phyloP scores from a whole-genome alignment of 1,140 invertebrate species.

The Scaptomyza graminum region DNA sequence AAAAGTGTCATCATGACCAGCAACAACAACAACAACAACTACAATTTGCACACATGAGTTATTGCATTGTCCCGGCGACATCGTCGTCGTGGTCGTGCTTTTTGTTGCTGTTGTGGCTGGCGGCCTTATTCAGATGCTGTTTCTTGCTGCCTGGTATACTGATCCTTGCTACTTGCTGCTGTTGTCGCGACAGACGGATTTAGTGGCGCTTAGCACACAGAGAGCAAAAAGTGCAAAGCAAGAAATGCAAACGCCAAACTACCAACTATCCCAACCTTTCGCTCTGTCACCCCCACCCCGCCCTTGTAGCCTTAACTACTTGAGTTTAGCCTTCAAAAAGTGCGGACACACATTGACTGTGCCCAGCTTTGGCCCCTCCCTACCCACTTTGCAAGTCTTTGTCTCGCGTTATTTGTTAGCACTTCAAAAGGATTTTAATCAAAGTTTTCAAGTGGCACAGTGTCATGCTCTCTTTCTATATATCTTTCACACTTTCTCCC shows the following conservation, averaged over 20 bases:
- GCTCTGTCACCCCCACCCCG: not conserved
- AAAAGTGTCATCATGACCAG: constrained; percentile 72
- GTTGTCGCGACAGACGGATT: constrained; percentile 69
- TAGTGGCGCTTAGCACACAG: constrained; percentile 65
- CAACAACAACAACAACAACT: constrained; percentile 38
- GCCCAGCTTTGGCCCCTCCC: constrained; percentile 10
- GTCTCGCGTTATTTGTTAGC: constrained; percentile 76
- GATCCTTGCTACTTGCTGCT: constrained; percentile 41
- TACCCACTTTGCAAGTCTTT: constrained; percentile 47
- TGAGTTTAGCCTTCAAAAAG: constrained; percentile 66
- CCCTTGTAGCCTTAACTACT: constrained; percentile 12
- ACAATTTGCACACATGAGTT: constrained; percentile 65
- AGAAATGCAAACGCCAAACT: constrained; percentile 16
- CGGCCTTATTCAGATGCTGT: constrained; percentile 18
- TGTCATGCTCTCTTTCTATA: constrained; percentile 35
- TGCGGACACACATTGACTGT: constrained; percentile 63
- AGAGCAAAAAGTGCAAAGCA: constrained; percentile 32
- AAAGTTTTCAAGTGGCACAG: constrained; percentile 76
- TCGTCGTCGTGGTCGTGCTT: constrained; percentile 38
- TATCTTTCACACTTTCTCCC: not conserved
- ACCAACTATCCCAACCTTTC: no score
- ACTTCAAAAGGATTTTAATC: constrained; percentile 81
- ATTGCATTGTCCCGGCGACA: constrained; percentile 63
- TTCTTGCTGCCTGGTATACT: constrained; percentile 13
- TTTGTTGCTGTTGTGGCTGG: constrained; percentile 37